Evolutionary conservation across 2,888 invertebrate species (phyloP), one percentile per base, ranked within the genome.

Genomic region (Oasisia sp.): DNA sequence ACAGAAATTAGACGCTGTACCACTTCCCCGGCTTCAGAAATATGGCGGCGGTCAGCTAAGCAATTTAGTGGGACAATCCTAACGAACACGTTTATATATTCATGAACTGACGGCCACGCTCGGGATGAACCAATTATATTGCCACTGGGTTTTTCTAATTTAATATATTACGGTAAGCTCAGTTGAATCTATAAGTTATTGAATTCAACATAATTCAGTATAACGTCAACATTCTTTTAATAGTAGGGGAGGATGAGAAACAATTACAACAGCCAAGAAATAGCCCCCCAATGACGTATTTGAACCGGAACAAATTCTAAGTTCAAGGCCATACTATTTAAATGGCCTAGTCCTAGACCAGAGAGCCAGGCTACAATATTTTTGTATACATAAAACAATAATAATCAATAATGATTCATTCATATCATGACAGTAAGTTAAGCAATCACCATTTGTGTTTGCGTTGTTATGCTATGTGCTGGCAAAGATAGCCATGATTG

Each of bases 61-160:
- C 74, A 74, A 74, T 74, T 74, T 74, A 74, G 74, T 74, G 74
- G 74, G n/a, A 74, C 74, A 74, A 74, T 74, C 74, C 74, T 74
- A 27, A 74, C n/a, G 74, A 74, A 74, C 74, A 74, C 27, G 7
- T 74, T 19, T 19, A 19, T 27, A 74, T n/a, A 74, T 27, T 74
- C 27, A n/a, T 74, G 27, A 7, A 74, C 5, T 74, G 74, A 3
- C n/a, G 74, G 19, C 27, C 27, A 74, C 74, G 27, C 27, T 74
- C 74, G n/a, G 27, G 14, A 74, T 19, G 19, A 27, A 74, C 74
- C 19, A 74, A 74, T 27, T 27, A 27, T n/a, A 27, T 74, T 74
- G 27, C n/a, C 74, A 7, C 1, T 27, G 5, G 27, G 0, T 74
- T 74, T 0, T n/a, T 74, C 27, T 74, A 19, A 5, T 19, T 58